These are phyloP conservation scores for Cololabis saira DNA, from an alignment of 2,113 vertebrate species.

Conservation along the genomic window DNA sequence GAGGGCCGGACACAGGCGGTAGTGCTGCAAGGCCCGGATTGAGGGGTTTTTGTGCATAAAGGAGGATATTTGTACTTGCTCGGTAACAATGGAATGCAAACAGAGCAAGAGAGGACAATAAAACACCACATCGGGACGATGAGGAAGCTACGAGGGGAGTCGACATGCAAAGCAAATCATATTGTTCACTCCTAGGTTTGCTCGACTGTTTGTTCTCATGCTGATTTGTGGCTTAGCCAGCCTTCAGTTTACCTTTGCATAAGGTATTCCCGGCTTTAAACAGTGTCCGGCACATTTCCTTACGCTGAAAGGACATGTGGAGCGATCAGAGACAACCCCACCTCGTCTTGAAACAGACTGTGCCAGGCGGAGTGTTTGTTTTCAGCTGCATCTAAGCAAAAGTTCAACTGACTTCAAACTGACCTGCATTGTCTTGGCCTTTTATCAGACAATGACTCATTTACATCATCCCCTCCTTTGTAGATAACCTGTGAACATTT, in stretches of 20 bases:
- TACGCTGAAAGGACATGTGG: conserved; percentile 70
- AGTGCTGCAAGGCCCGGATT: conserved; percentile 47
- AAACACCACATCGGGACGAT: conserved; percentile 65
- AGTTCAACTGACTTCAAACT: conserved; percentile 52
- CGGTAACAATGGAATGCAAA: conserved; percentile 77
- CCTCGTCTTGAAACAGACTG: conserved; percentile 62
- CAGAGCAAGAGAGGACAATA: conserved; percentile 68
- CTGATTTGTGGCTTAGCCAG: conserved; percentile 69
- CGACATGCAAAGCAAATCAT: conserved; percentile 79
- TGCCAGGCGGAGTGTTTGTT: conserved; percentile 42
- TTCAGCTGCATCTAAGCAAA: conserved; percentile 13
- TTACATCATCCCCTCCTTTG: conserved; percentile 15
- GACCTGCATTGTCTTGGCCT: neutral
- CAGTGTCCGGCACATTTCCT: conserved; percentile 78
- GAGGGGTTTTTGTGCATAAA: conserved; percentile 62
- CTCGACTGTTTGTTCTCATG: conserved; percentile 70
- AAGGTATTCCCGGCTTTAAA: conserved; percentile 66
- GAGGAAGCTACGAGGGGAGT: conserved; percentile 81
- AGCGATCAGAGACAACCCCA: conserved; percentile 56
- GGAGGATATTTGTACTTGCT: conserved; percentile 78
- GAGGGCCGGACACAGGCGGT: conserved; percentile 57
- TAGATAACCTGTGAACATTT: neutral
- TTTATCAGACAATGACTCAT: conserved; percentile 10
- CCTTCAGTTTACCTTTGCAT: conserved; percentile 75
- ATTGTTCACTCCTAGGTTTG: conserved; percentile 70